phyloP scores from a whole-genome alignment of 2,113 vertebrate species.

The Cavia porcellus region DNA sequence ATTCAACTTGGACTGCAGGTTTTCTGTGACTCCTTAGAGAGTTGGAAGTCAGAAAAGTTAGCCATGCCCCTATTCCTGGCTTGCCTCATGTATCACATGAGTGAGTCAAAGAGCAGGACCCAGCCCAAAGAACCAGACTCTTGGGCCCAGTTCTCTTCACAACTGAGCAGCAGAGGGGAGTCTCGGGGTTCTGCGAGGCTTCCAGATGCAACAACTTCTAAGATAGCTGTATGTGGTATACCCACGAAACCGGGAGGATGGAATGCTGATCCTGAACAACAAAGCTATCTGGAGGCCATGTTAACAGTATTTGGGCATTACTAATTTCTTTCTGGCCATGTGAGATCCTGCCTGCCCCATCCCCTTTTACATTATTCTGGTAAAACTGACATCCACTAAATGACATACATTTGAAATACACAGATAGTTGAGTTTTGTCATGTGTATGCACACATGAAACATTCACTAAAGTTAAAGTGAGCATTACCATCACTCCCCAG shows the following conservation, averaged over 20 bases:
- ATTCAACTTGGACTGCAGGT: background rate
- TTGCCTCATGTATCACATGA: background rate
- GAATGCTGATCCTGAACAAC: background rate
- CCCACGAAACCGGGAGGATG: background rate
- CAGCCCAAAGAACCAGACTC: background rate
- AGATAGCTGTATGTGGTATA: background rate
- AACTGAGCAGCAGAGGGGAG: background rate
- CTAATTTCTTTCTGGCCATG: background rate
- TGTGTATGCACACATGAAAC: background rate
- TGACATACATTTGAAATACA: background rate
- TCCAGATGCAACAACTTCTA: background rate
- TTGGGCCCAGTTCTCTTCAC: background rate
- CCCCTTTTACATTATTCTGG: background rate
- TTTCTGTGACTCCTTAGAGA: background rate
- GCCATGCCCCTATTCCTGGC: background rate
- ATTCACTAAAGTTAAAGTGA: background rate
- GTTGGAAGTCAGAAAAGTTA: conserved; percentile 32
- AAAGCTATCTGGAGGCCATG: background rate
- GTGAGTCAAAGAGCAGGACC: conserved; percentile 16
- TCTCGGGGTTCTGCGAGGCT: background rate
- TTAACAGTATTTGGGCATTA: background rate
- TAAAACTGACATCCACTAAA: background rate
- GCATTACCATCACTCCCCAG: background rate
- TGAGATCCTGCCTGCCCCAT: background rate
- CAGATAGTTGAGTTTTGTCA: background rate